Conservation (phyloP, 1,140 invertebrate genomes). For the Euwallacea fornicatus region DNA sequence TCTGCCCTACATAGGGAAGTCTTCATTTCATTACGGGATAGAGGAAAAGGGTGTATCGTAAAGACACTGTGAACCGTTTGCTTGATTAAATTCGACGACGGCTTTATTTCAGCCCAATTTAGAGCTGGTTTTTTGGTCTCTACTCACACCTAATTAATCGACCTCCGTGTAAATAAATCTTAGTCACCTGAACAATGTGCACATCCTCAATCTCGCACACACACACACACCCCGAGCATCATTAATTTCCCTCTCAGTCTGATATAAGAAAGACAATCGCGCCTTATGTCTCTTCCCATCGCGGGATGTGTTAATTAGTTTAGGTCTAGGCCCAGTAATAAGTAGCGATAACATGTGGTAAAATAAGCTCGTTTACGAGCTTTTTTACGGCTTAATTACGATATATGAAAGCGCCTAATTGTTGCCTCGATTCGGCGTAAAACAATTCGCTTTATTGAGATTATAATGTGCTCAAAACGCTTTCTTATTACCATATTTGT, state of each 20-base stretch:
- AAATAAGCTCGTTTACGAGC: not conserved
- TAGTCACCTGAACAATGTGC: not conserved
- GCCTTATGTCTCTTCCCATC: not conserved
- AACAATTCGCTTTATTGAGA: constrained; percentile 2
- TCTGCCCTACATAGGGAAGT: no score
- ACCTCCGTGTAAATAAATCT: not conserved
- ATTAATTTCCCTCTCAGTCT: not conserved
- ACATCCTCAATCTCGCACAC: not conserved
- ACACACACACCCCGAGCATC: not conserved
- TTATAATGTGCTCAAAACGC: not conserved
- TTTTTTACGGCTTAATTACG: not conserved
- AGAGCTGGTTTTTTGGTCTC: no score
- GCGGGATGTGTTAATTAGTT: not conserved
- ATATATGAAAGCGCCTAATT: not conserved
- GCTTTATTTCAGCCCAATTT: no score
- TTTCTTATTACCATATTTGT: constrained; percentile 4
- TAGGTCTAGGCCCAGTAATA: no score
- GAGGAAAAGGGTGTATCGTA: no score
- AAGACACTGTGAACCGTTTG: no score
- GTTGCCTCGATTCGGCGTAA: not conserved
- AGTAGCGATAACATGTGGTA: not conserved
- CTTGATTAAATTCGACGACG: no score
- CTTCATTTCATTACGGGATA: no score
- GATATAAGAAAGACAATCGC: not conserved
- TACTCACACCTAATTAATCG: no score